Evolutionary conservation across 2,797 vertebrate species (phyloP), one percentile per base, ranked within the genome.

Genomic region (Pampus argenteus): DNA sequence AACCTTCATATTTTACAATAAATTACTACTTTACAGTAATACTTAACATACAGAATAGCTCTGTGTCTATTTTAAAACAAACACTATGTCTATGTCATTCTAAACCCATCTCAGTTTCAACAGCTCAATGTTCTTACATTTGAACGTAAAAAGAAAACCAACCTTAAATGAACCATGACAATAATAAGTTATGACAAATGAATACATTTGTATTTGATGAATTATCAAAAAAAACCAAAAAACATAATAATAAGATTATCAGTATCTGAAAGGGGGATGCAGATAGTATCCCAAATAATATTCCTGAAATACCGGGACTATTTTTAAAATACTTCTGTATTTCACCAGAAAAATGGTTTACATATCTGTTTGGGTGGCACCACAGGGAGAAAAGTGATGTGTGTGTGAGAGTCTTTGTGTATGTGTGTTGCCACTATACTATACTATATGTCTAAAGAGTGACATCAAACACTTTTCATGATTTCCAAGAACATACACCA

Each of bases 401-500:
- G 25, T 29, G 50, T 38, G 54, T 68, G 51, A 60, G 18, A 51
- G 51, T 56, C 38, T 38, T 52, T 66, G 45, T 28, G 58, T 14
- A 47, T 14, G 23, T 17, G 17, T 56, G 38, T 70, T 28, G 26
- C 69, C 42, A 81, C 17, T 70, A 8, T 44, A 44, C 17, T 70
- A 8, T 44, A 44, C 40, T 44, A 57, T 49, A 69, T 44, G 47
- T 78, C 68, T 80, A 81, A 85, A 84, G 81, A 79, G 84, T 84
- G 84, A 92, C 78, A 91, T 92, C 81, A 91, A 86, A 89, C 76
- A 67, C 55, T 64, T 74, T 59, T 63, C 62, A 67, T 71, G 66
- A 84, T 88, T 83, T 84, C 45, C 56, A 67, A 81, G 83, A 89
- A 86, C 81, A 87, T 86, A 89, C 83, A 82, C 62, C 63, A 62